Base-by-base conservation (phyloP, 2,113 vertebrate genomes). In the Entomyzon cyanotis region DNA sequence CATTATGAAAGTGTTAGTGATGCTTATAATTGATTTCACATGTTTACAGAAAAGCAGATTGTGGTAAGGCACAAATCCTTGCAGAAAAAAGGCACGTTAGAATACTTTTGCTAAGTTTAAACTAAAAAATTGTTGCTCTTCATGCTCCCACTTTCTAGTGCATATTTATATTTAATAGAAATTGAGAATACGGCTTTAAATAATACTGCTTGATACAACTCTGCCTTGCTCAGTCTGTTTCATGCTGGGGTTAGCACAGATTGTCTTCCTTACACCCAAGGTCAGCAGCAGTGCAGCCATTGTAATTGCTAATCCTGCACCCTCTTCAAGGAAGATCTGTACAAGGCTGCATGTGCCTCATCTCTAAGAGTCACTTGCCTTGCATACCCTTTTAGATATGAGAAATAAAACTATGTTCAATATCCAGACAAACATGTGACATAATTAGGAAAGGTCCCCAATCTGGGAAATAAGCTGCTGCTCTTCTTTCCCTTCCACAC, bases 61-160 rank as follows among this genome's bases (percentile, higher is more conserved):
- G 58, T 28, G 7, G 17, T 35, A 50, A 86, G 23, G 7, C 33
- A 83, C 30, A 58, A 76, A 85, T 3, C 21, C 16, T n/a, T 17
- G 68, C 1, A 39, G 33, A 41, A 47, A 35, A 58, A 42, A 58
- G n/a, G 17, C 16, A 7, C 3, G 0, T 69, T 25, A 50, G 7
- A 59, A 92, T 33, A 52, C 22, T 84, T 79, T 8, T 15, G 19
- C 21, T 19, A 86, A 79, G 7, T 86, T 47, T 49, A 78, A 41
- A 33, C 14, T 53, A 1, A 67, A 68, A 42, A 67, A 52, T 63
- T 42, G 37, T 19, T 77, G 50, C 2, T 53, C 17, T 23, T 74
- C 1, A 4, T 55, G 50, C 10, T 78, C 46, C 42, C 1, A 1
- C 25, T 39, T 74, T 31, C 10, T 25, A 33, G 11, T 5, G 2